phyloP scores from a whole-genome alignment of 2,797 vertebrate species.

The Amblyraja radiata region DNA sequence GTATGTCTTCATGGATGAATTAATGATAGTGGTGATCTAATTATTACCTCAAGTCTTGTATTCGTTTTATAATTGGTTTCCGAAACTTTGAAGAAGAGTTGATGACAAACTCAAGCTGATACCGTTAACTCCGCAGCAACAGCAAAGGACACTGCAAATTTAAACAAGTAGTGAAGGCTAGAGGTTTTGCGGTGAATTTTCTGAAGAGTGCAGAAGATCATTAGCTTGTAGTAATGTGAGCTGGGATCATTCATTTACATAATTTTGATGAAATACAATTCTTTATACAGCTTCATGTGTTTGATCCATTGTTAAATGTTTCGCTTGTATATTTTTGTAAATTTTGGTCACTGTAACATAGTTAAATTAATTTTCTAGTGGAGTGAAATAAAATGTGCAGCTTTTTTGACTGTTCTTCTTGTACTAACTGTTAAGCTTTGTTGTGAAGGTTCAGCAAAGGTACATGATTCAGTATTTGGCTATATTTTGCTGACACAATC shows the following conservation, averaged over 20 bases:
- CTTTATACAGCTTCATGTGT: not conserved
- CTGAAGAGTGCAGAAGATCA: not conserved
- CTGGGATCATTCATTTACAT: not conserved
- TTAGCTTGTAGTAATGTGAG: not conserved
- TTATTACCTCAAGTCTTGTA: not conserved
- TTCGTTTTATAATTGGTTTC: not conserved
- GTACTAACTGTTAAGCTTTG: not conserved
- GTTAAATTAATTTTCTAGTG: conserved; percentile 68
- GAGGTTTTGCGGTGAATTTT: not conserved
- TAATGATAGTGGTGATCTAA: not conserved
- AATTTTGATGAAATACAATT: not conserved
- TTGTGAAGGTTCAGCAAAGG: not conserved
- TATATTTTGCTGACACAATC: not conserved
- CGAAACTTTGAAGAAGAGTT: not conserved
- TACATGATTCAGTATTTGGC: not conserved
- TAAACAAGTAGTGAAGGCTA: too few species aligned
- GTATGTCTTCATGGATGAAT: not conserved
- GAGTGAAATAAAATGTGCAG: conserved; percentile 61
- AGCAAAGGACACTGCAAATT: too few species aligned
- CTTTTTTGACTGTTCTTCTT: not conserved
- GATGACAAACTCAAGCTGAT: not conserved
- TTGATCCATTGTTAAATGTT: conserved; percentile 21
- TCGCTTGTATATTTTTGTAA: conserved; percentile 64
- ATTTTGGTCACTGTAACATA: conserved; percentile 66
- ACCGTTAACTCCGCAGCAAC: not conserved